phyloP scores from a whole-genome alignment of 1,140 invertebrate genomes.

The Diploscapter pachys region DNA sequence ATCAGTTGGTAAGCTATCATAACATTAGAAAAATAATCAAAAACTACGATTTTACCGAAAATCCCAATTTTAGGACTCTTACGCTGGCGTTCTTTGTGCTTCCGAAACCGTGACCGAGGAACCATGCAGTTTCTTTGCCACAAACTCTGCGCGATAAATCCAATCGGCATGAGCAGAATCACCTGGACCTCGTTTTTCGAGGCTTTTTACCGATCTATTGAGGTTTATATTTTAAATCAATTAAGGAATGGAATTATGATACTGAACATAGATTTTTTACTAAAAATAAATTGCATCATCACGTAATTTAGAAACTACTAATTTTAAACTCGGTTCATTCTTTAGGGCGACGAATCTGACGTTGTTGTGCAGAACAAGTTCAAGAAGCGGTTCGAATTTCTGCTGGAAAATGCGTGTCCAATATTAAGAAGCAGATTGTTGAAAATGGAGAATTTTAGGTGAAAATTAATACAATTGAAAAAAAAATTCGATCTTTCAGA shows the following conservation, averaged over 20 bases:
- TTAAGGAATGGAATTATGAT: too few relatives aligned
- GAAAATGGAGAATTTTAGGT: slow-evolving; percentile 15
- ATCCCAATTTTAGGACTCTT: slow-evolving; percentile 8
- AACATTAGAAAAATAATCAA: background rate
- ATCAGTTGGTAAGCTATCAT: slow-evolving; percentile 2
- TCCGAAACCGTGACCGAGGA: slow-evolving; percentile 16
- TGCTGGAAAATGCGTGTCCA: slow-evolving; percentile 12
- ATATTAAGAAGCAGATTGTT: slow-evolving; percentile 7
- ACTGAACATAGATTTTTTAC: too few relatives aligned
- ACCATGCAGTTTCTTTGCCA: slow-evolving; percentile 22
- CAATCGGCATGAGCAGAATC: too few relatives aligned
- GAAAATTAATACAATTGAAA: too few relatives aligned
- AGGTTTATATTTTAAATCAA: too few relatives aligned
- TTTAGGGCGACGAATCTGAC: background rate
- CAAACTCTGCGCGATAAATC: slow-evolving; percentile 20
- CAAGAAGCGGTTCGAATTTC: slow-evolving; percentile 9
- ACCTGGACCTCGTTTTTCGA: too few relatives aligned
- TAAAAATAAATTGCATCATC: too few relatives aligned
- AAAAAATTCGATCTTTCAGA: slow-evolving; percentile 2
- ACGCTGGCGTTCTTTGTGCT: slow-evolving; percentile 28
- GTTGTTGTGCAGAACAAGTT: slow-evolving; percentile 7
- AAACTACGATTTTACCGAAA: background rate
- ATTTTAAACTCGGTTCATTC: too few relatives aligned
- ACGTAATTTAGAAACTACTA: too few relatives aligned
- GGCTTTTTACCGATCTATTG: too few relatives aligned